Conservation (phyloP, 2,797 vertebrate species). For the Nannoperca obscura region DNA sequence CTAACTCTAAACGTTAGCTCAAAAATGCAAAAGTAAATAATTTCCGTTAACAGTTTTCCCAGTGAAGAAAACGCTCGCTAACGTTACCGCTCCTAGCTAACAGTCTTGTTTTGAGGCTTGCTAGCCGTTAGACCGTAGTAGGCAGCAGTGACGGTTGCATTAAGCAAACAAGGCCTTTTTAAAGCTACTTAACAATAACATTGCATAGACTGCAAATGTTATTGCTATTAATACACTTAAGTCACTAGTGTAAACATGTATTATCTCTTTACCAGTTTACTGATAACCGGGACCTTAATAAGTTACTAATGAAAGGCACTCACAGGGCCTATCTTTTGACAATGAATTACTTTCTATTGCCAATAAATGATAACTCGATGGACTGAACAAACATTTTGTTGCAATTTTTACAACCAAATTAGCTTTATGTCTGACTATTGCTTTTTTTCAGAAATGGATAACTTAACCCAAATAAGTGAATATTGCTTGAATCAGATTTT, state of each 20-base stretch:
- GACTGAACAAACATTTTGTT: slow-evolving; percentile 26
- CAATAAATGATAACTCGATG: slow-evolving; percentile 30
- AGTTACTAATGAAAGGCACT: slow-evolving; percentile 10
- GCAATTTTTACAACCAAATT: slow-evolving; percentile 8
- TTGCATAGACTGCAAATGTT: background rate
- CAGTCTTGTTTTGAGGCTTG: background rate
- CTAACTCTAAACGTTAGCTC: slow-evolving; percentile 23
- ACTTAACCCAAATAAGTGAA: background rate
- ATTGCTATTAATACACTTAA: background rate
- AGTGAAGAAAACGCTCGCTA: background rate
- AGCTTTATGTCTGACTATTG: background rate
- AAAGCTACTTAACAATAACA: slow-evolving; percentile 49
- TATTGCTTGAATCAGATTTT: too few relatives aligned
- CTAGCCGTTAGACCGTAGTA: slow-evolving; percentile 20
- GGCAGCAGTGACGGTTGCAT: slow-evolving; percentile 22
- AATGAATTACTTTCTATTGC: slow-evolving; percentile 15
- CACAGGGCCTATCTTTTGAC: background rate
- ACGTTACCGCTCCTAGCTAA: background rate
- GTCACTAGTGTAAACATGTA: background rate
- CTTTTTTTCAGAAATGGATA: background rate
- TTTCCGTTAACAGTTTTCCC: background rate
- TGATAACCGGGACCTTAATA: slow-evolving; percentile 1
- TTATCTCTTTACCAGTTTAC: background rate
- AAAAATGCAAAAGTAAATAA: background rate
- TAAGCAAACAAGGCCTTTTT: slow-evolving; percentile 54